These are phyloP conservation scores for Cantharis nigra DNA, from an alignment of 2,888 invertebrate species.

Conservation along the genomic window DNA sequence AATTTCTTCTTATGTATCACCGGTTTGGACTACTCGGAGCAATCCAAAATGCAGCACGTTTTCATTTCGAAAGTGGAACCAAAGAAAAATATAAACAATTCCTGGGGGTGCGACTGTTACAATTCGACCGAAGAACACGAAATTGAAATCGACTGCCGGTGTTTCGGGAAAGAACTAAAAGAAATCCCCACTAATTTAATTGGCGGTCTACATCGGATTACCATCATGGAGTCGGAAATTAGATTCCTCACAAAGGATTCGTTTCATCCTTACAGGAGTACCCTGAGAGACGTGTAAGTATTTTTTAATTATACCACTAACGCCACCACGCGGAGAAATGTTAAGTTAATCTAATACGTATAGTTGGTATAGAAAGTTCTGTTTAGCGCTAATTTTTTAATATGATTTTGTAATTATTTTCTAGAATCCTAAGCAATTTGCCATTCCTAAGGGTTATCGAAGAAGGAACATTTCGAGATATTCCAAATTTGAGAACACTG, in stretches of 20 bases:
- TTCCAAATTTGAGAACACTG: constrained; percentile 59
- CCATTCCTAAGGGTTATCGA: constrained; percentile 61
- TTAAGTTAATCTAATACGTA: too few relatives aligned
- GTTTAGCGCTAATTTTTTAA: too few relatives aligned
- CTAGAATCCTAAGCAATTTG: constrained; percentile 63
- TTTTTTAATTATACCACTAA: neutral
- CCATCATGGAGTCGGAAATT: constrained; percentile 50
- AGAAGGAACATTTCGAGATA: constrained; percentile 63
- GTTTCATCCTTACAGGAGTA: constrained; percentile 48
- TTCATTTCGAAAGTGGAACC: constrained; percentile 24
- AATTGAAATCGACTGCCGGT: constrained; percentile 44
- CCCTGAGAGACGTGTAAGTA: constrained; percentile 53
- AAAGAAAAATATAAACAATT: neutral
- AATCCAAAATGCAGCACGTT: constrained; percentile 12
- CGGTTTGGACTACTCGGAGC: neutral
- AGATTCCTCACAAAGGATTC: constrained; percentile 42
- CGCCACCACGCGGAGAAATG: too few relatives aligned
- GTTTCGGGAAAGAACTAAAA: constrained; percentile 44
- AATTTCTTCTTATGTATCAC: neutral
- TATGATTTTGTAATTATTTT: constrained; percentile 40
- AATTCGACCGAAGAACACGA: constrained; percentile 39
- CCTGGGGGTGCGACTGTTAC: constrained; percentile 42
- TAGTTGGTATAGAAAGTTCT: too few relatives aligned
- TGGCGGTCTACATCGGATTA: constrained; percentile 44
- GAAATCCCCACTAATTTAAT: constrained; percentile 47